Evolutionary conservation across 1,140 invertebrate species (phyloP), one percentile per base, ranked within the genome.

Genomic region (Apis laboriosa): DNA sequence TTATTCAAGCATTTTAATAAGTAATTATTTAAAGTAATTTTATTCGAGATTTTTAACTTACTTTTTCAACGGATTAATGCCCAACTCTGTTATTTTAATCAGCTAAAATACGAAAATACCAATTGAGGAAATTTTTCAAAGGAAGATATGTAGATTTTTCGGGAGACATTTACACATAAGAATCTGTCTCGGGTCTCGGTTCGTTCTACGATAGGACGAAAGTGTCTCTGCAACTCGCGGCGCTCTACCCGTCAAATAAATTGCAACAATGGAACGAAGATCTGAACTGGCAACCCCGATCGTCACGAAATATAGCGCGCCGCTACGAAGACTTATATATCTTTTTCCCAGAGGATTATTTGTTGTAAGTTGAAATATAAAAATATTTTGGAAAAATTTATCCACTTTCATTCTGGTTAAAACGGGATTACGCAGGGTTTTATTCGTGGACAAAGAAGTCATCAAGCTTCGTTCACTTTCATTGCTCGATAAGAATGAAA

Each of bases 161-260:
- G 11, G 93, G 92, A 2, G 83, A 64, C 1, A 73, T 94, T 8
- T 95, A 95, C 82, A 77, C 92, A 0, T 91, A 93, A 9, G 90
- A 94, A n/a, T 90, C 94, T 70, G 91, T 94, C 12, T 86, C 80
- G 2, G 86, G 93, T 19, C 85, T 93, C 0, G 94, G 94, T 1
- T 95, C 95, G 1, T 94, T 95, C 83, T 95, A 92, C 72, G 94
- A 94, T 13, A 92, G 95, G 51, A 96, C 95, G 1, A 95, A 96
- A 90, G 95, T 95, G 95, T 95, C 94, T 2, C 93, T 92, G 0
- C 91, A 95, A 73, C 90, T 95, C n/a, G 94, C 95, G 0, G 95
- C 93, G 0, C 83, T 96, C 70, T 95, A 93, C 75, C 95, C 95
- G 43, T 95, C 95, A 5, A 84, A 84, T 61, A 82, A 81, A 1